Base-by-base conservation (phyloP, 2,888 invertebrate species). In the Monoplex corrugatus region DNA sequence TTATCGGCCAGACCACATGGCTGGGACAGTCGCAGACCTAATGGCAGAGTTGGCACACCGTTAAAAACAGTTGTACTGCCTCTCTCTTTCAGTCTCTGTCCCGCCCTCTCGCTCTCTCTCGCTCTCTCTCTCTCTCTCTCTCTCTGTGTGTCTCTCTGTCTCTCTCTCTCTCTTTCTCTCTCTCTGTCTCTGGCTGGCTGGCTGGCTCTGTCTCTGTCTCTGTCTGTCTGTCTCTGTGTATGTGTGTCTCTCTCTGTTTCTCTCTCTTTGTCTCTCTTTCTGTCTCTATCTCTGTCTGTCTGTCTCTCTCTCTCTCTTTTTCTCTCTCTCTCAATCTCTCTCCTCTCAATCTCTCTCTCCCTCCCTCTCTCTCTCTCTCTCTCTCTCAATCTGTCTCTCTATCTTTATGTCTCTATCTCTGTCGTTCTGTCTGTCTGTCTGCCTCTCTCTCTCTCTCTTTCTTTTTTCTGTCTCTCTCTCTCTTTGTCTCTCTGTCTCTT, bases 301-400 rank as follows among this genome's bases (percentile, higher is more conserved):
- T 72, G 32, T 72, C 72, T 72, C 72, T 72, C 72, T 72, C 72
- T 72, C 72, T 72, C 72, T 72, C 72, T 72, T 35, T 72, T 35
- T 72, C 72, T 72, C 72, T 72, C 72, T 72, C 72, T 72, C 72
- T 72, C 35, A 10, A 8, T 32, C 72, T 72, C 35, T 32, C 35
- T 32, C 35, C 23, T 23, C 35, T 28, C 8, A 6, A 32, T 72
- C 72, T 32, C 72, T 32, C 32, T n/a, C 78, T 78, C 40, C 23
- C 16, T 40, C 40, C 6, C 40, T 23, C 40, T 40, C 40, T n/a
- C 40, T 78, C 78, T 78, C 38, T 40, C 35, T 6, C 35, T 16
- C 16, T 40, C 23, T 28, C 28, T 23, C 13, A 0, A 19, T 23
- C 40, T 16, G 23, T 40, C 19, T 40, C 40, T 40, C 40, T 40